These are phyloP conservation scores for Prenolepis imparis DNA, from an alignment of 2,888 invertebrate genomes.

Conservation along the genomic window DNA sequence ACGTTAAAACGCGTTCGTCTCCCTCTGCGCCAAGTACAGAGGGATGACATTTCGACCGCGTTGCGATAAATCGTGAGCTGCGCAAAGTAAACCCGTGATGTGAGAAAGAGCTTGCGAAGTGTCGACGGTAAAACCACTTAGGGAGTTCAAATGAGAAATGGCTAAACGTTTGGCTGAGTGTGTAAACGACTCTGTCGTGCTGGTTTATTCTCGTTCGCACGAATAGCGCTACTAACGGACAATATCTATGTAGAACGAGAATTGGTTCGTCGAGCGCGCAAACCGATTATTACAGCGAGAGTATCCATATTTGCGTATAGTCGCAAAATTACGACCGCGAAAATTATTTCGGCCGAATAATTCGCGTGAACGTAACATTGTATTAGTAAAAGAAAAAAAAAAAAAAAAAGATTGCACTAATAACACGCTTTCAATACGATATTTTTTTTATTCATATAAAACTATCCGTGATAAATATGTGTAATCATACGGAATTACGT, in stretches of 20 bases:
- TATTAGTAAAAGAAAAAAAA: neutral
- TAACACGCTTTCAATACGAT: neutral
- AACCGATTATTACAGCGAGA: conserved; percentile 31
- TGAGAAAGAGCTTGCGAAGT: conserved; percentile 23
- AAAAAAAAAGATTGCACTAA: neutral
- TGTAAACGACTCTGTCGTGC: conserved; percentile 19
- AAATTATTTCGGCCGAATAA: conserved; percentile 11
- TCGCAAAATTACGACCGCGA: conserved; percentile 17
- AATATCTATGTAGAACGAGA: conserved; percentile 25
- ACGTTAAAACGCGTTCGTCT: conserved; percentile 16
- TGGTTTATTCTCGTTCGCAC: conserved; percentile 3
- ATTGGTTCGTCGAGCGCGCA: conserved; percentile 43
- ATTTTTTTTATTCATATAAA: neutral
- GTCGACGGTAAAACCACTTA: conserved; percentile 45
- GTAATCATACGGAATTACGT: neutral
- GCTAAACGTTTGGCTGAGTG: conserved; percentile 37
- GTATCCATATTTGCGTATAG: neutral
- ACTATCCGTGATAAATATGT: neutral
- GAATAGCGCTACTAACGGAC: neutral
- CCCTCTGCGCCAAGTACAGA: neutral
- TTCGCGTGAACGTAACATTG: neutral
- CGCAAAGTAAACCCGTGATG: conserved; percentile 8
- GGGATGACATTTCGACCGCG: neutral
- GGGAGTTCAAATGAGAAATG: conserved; percentile 55
- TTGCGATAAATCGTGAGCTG: conserved; percentile 14